A percentile compares a stretch with the other conserved stretches of the same genome.
Conservation (phyloP, 2,888 invertebrate genomes). For the Horisme vitalbata region DNA sequence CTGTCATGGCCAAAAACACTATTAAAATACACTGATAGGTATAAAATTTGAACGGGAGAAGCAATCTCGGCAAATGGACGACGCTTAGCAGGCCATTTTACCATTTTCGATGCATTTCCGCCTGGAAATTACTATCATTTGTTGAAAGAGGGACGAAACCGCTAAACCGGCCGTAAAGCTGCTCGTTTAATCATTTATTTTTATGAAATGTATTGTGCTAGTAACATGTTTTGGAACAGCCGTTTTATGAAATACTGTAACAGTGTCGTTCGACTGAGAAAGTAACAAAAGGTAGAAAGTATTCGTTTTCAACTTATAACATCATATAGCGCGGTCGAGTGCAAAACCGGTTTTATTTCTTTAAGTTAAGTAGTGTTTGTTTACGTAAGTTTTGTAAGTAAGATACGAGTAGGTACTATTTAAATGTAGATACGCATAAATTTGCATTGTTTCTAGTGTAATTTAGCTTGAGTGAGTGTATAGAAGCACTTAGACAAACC, state of each 20-base stretch:
- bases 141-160: slow-evolving; percentile 67
- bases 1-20: slow-evolving; percentile 29
- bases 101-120: slow-evolving; percentile 78
- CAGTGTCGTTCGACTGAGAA: not conserved
- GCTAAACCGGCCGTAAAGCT: slow-evolving; percentile 53
- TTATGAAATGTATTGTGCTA: slow-evolving; percentile 8
- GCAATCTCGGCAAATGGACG: slow-evolving; percentile 71
- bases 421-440: too few species aligned
- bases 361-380: too few species aligned
- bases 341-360: too few species aligned
- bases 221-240: too few species aligned
- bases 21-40: slow-evolving; percentile 50
- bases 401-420: too few species aligned
- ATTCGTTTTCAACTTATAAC: too few species aligned
- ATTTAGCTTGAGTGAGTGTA: too few species aligned
- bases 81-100: slow-evolving; percentile 76
- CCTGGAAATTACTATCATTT: slow-evolving; percentile 77
- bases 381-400: too few species aligned
- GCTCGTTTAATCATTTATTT: slow-evolving; percentile 43
- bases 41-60: slow-evolving; percentile 66
- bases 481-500: too few species aligned
- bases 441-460: too few species aligned
- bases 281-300: too few species aligned
- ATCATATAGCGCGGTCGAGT: too few species aligned
- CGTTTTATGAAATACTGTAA: not conserved